Percentiles rank a stretch among this genome's conserved stretches.
phyloP scores from a whole-genome alignment of 1,140 invertebrate genomes.

The Diabrotica virgifera region DNA sequence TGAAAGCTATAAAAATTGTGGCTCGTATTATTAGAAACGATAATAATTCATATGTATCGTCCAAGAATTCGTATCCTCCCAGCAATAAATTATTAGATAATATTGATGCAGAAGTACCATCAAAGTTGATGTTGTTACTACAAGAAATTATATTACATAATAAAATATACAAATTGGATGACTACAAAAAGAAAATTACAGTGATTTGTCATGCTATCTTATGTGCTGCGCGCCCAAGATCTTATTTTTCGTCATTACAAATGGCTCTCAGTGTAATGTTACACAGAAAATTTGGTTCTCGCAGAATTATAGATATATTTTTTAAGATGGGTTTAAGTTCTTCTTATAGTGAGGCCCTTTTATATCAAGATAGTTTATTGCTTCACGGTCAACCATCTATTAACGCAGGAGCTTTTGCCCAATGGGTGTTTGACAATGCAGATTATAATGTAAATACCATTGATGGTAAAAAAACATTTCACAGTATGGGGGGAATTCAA shows the following conservation, averaged over 20 bases:
- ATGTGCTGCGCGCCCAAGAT: background rate
- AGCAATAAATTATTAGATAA: background rate
- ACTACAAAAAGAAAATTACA: background rate
- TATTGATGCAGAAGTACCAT: background rate
- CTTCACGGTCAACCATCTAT: background rate
- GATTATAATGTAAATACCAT: background rate
- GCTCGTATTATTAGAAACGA: too few species aligned
- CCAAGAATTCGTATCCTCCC: too few species aligned
- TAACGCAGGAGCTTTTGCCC: background rate
- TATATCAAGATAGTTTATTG: background rate
- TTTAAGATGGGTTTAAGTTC: background rate
- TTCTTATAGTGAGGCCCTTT: background rate
- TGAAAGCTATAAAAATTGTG: too few species aligned
- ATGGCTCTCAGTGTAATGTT: background rate
- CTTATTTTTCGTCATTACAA: background rate
- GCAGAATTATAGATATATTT: background rate
- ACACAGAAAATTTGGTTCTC: background rate
- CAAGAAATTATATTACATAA: background rate
- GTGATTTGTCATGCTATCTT: background rate
- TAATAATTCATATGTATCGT: too few species aligned
- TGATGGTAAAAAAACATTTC: background rate
- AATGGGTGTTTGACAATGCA: background rate
- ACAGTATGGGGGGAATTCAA: background rate
- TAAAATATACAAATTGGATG: background rate
- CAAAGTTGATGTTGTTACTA: background rate